A percentile compares a stretch with the other conserved stretches of the same genome.
Evolutionary conservation across 2,888 invertebrate genomes (phyloP).

Genomic region (Parnassius orleans): DNA sequence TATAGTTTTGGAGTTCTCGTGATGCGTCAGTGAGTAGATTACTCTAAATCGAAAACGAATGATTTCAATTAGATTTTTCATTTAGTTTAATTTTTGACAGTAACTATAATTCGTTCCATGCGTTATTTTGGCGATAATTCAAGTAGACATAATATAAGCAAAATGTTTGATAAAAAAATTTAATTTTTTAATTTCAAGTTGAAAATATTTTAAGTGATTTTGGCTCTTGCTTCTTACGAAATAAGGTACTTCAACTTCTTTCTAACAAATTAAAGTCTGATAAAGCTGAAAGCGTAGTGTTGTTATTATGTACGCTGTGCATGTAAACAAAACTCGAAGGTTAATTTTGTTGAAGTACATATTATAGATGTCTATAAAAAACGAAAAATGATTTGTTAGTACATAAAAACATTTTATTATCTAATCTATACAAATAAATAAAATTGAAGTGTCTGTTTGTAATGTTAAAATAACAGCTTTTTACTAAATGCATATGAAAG

Average conservation of each 20-base stretch:
- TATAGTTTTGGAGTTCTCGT: too few relatives aligned
- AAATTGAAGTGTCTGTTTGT: too few relatives aligned
- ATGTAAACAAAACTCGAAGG: neutral
- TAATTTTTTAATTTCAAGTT: too few relatives aligned
- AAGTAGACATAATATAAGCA: constrained; percentile 8
- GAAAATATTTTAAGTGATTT: neutral
- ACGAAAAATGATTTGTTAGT: neutral
- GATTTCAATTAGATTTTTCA: too few relatives aligned
- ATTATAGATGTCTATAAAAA: neutral
- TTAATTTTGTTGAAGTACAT: neutral
- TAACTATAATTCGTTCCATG: neutral
- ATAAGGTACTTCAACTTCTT: neutral
- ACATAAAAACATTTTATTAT: neutral
- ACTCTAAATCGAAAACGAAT: too few relatives aligned
- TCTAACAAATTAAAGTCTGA: neutral
- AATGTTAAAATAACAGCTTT: too few relatives aligned
- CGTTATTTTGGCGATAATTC: constrained; percentile 20
- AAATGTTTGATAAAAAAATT: too few relatives aligned
- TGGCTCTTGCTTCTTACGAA: neutral
- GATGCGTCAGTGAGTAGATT: too few relatives aligned
- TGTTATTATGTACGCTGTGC: neutral
- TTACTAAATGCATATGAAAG: too few relatives aligned
- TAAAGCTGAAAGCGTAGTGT: neutral
- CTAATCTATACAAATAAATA: too few relatives aligned
- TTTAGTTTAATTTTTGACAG: too few relatives aligned